Evolutionary conservation across 2,113 vertebrate genomes (phyloP).

Genomic region (Taurulus bubalis): DNA sequence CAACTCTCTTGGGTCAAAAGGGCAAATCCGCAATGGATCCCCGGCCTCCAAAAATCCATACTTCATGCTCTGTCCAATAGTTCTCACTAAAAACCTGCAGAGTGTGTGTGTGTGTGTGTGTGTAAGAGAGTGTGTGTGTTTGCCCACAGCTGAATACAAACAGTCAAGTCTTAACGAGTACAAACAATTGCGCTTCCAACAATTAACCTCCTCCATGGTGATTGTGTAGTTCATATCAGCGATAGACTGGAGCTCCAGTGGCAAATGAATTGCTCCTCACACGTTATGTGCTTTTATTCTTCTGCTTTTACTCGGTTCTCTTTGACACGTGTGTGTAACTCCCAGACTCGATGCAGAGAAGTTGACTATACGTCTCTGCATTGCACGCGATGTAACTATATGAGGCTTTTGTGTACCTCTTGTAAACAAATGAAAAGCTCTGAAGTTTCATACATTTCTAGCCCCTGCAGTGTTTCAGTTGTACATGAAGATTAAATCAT

Average conservation of each 20-base stretch:
- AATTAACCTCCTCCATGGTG: conserved; percentile 26
- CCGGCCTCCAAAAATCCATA: conserved; percentile 49
- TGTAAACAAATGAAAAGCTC: neutral
- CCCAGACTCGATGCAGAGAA: neutral
- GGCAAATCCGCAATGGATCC: conserved; percentile 19
- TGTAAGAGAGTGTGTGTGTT: conserved; percentile 31
- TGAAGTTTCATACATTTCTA: neutral
- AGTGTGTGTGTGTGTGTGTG: conserved; percentile 14
- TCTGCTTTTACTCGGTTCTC: neutral
- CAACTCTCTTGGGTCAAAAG: conserved; percentile 46
- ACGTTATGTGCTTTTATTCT: neutral
- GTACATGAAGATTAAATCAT: neutral
- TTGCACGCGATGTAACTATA: neutral
- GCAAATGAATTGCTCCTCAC: neutral
- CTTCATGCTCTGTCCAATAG: conserved; percentile 30
- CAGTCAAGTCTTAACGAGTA: conserved; percentile 32
- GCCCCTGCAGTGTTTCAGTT: neutral
- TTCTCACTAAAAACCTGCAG: conserved; percentile 6
- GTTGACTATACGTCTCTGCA: neutral
- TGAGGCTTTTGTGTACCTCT: neutral
- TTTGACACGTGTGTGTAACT: neutral
- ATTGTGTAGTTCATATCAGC: conserved; percentile 37
- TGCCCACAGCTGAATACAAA: conserved; percentile 30
- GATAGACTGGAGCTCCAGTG: neutral
- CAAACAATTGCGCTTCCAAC: conserved; percentile 34